Evolutionary conservation across 23 tunicate genomes (phyloP).

Genomic region (Corella eumyota): DNA sequence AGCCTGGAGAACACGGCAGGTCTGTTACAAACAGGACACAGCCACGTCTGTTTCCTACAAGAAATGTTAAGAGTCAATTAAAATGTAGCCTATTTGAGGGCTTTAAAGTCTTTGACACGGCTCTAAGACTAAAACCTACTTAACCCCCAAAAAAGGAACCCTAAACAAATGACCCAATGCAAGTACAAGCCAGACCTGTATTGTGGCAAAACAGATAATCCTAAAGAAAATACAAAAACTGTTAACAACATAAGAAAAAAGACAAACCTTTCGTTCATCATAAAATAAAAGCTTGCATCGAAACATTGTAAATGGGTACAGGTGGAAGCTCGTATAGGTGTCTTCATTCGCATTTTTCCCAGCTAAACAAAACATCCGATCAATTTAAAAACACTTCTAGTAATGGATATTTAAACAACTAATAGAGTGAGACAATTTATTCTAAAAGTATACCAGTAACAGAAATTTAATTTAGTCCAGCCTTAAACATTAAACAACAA

Average conservation of each 20-base stretch:
- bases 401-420: not conserved
- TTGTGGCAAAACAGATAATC: no score
- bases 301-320: slow-evolving; percentile 87
- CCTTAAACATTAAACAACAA: no score
- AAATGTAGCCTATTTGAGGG: no score
- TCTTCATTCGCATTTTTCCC: slow-evolving; percentile 73
- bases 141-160: no score
- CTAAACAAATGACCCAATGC: no score
- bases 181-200: no score
- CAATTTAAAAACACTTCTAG: no score
- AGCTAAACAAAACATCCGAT: slow-evolving; percentile 9
- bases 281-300: slow-evolving; percentile 60
- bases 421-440: not conserved
- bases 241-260: not conserved
- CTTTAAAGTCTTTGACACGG: no score
- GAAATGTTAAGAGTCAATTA: not conserved
- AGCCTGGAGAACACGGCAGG: slow-evolving; percentile 41
- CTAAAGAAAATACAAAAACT: no score
- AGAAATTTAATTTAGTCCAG: not conserved
- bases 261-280: slow-evolving; percentile 84
- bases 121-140: no score
- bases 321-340: slow-evolving; percentile 44
- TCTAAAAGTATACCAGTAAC: slow-evolving; percentile 3
- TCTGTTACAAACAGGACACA: slow-evolving; percentile 85
- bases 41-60: slow-evolving; percentile 82